These are phyloP conservation scores for Calosoma granatense DNA, from an alignment of 1,140 invertebrate species.

Conservation along the genomic window DNA sequence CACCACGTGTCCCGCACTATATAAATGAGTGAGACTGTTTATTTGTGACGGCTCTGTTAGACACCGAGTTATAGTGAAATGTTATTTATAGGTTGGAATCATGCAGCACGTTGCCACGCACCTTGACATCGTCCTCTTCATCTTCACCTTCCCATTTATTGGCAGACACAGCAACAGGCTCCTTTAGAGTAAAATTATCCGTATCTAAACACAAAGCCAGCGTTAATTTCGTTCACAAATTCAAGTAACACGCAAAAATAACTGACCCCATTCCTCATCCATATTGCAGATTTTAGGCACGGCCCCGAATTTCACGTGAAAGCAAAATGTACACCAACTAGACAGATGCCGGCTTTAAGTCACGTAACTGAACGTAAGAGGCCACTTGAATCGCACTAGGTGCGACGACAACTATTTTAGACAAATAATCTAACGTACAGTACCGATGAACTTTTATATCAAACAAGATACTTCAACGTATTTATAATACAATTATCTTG, in stretches of 20 bases:
- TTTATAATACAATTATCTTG: slow-evolving; percentile 3
- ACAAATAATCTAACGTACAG: neutral
- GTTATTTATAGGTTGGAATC: slow-evolving; percentile 2
- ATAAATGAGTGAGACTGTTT: slow-evolving; percentile 24
- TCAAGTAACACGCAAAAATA: neutral
- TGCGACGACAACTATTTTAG: neutral
- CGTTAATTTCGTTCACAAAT: neutral
- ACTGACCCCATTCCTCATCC: slow-evolving; percentile 31
- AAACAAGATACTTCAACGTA: neutral
- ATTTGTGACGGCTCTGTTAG: too few relatives aligned
- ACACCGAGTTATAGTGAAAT: slow-evolving; percentile 22
- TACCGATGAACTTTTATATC: neutral
- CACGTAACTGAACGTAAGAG: slow-evolving; percentile 3
- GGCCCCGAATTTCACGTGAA: slow-evolving; percentile 29
- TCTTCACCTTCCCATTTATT: slow-evolving; percentile 87
- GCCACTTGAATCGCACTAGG: neutral
- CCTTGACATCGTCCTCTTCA: slow-evolving; percentile 76
- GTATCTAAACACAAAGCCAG: slow-evolving; percentile 25
- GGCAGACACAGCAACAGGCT: slow-evolving; percentile 14
- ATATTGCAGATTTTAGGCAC: slow-evolving; percentile 23
- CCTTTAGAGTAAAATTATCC: slow-evolving; percentile 28
- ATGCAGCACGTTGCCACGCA: slow-evolving; percentile 31
- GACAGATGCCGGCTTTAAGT: slow-evolving; percentile 5
- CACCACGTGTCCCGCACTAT: slow-evolving; percentile 17
- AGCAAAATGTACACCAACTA: slow-evolving; percentile 1